phyloP scores from a whole-genome alignment of 1,140 invertebrate genomes.

The Zelostemma sp. region DNA sequence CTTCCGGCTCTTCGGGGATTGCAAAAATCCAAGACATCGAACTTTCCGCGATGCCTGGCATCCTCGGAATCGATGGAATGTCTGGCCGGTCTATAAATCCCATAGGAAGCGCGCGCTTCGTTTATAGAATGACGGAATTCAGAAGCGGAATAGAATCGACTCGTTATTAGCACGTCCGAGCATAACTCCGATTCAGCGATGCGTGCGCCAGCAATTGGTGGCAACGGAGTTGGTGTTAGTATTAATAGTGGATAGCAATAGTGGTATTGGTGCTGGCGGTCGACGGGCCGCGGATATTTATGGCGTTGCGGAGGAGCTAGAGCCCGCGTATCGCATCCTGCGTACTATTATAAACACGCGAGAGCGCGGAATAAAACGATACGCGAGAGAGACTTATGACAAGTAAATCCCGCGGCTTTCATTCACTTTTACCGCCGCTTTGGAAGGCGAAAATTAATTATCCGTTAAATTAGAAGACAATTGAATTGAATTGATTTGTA shows the following conservation, averaged over 20 bases:
- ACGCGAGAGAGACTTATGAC: too few species aligned
- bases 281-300: constrained; percentile 18
- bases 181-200: constrained; percentile 61
- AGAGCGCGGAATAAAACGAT: too few species aligned
- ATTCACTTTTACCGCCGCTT: background rate
- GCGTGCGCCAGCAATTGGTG: constrained; percentile 27
- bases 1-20: too few species aligned
- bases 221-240: background rate
- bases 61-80: too few species aligned
- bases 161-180: constrained; percentile 62
- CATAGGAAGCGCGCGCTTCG: background rate
- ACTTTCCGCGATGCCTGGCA: too few species aligned
- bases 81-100: too few species aligned
- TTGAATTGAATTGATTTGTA: constrained; percentile 12
- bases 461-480: background rate
- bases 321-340: too few species aligned
- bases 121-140: constrained; percentile 53
- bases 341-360: too few species aligned
- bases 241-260: background rate
- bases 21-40: background rate
- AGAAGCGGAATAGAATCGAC: constrained; percentile 54
- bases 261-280: background rate
- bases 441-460: background rate
- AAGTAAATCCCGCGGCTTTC: background rate
- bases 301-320: constrained; percentile 3